Evolutionary conservation across 2,888 invertebrate genomes (phyloP).

Genomic region (Mythimna ferrago): DNA sequence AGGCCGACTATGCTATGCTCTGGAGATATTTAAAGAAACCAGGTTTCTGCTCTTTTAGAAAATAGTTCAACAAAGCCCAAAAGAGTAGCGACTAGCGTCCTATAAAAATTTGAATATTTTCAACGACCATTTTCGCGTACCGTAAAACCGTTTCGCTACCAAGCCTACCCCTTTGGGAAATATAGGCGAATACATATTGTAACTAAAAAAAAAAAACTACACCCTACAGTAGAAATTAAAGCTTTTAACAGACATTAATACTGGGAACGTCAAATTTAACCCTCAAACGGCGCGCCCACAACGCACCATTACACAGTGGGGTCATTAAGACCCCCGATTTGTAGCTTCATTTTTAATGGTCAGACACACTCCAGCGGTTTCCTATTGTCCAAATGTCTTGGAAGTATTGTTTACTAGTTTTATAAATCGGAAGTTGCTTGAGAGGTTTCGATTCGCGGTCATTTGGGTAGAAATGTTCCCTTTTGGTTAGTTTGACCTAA

Average conservation of each 20-base stretch:
- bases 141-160: constrained; percentile 4
- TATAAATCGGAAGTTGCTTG: constrained; percentile 14
- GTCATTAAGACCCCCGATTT: constrained; percentile 75
- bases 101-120: constrained; percentile 10
- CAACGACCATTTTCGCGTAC: constrained; percentile 14
- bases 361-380: constrained; percentile 60
- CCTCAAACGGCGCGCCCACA: constrained; percentile 57
- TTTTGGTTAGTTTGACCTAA: constrained; percentile 9
- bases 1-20: too few relatives aligned
- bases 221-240: constrained; percentile 48
- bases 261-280: constrained; percentile 49
- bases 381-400: constrained; percentile 55
- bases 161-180: constrained; percentile 28
- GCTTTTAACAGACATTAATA: constrained; percentile 55
- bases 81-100: too few relatives aligned
- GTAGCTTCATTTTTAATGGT: constrained; percentile 77
- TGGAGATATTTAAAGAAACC: too few relatives aligned
- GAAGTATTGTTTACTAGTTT: constrained; percentile 50
- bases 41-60: background rate
- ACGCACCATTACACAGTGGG: constrained; percentile 70
- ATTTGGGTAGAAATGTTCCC: background rate
- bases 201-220: constrained; percentile 38
- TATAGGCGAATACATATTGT: constrained; percentile 27
- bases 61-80: background rate
- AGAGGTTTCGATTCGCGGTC: constrained; percentile 4